These are phyloP conservation scores for Astur gentilis DNA, from an alignment of 2,113 vertebrate genomes.

Conservation along the genomic window DNA sequence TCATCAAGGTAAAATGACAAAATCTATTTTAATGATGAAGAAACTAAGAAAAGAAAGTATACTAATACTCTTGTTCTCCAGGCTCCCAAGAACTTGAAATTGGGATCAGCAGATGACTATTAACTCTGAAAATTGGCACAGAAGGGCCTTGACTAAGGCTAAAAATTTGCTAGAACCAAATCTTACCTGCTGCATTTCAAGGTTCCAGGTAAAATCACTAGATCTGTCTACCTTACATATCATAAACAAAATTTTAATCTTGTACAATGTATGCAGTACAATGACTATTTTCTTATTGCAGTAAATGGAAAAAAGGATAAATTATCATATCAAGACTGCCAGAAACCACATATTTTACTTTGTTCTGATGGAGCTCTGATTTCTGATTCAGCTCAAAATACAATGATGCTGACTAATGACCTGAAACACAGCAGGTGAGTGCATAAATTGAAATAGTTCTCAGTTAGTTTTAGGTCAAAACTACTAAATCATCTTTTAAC, in stretches of 20 bases:
- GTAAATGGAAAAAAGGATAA: background rate
- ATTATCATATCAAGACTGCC: background rate
- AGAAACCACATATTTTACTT: background rate
- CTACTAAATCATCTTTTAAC: background rate
- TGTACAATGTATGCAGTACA: background rate
- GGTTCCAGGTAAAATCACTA: background rate
- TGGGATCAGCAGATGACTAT: background rate
- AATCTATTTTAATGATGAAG: background rate
- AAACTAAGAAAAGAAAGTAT: background rate
- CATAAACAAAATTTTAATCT: background rate
- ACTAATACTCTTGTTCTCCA: background rate
- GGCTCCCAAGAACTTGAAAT: background rate
- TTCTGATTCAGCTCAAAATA: background rate
- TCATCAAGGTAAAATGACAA: background rate
- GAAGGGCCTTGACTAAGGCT: background rate
- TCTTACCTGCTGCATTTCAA: background rate
- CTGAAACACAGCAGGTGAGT: background rate
- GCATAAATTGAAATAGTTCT: background rate
- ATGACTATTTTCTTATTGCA: background rate
- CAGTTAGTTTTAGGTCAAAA: background rate
- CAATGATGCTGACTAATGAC: background rate
- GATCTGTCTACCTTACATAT: background rate
- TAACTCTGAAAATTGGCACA: background rate
- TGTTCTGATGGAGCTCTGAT: background rate
- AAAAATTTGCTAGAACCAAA: background rate